Conservation (phyloP, 2,113 vertebrate genomes). For the Hemiprocne comata region DNA sequence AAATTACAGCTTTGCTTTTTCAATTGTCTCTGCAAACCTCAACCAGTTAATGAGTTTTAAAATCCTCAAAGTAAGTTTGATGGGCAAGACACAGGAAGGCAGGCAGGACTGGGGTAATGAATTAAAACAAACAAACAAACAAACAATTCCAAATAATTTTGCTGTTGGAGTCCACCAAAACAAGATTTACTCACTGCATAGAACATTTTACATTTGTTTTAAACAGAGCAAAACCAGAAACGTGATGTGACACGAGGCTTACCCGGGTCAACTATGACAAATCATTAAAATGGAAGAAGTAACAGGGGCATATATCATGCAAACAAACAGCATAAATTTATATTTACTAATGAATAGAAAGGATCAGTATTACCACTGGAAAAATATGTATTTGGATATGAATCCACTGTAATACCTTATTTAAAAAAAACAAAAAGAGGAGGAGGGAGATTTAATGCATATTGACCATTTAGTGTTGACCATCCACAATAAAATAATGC, state of each 20-base stretch:
- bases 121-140: background rate
- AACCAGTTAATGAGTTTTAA: background rate
- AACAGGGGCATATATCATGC: background rate
- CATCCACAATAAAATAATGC: background rate
- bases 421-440: background rate
- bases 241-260: accelerated
- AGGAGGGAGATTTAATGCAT: background rate
- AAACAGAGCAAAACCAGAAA: background rate
- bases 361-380: background rate
- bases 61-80: background rate
- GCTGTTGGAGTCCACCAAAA: background rate
- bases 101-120: background rate
- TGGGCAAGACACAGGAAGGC: background rate
- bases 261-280: background rate
- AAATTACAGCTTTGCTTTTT: background rate
- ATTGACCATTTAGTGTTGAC: background rate
- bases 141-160: background rate
- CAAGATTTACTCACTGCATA: background rate
- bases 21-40: background rate
- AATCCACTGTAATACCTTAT: background rate
- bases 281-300: background rate
- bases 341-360: background rate
- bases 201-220: background rate
- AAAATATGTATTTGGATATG: background rate
- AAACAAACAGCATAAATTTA: background rate